Percentiles rank a stretch among this genome's conserved stretches.
Evolutionary conservation across 2,888 invertebrate genomes (phyloP).

Genomic region (Cryptocephalus moraei): DNA sequence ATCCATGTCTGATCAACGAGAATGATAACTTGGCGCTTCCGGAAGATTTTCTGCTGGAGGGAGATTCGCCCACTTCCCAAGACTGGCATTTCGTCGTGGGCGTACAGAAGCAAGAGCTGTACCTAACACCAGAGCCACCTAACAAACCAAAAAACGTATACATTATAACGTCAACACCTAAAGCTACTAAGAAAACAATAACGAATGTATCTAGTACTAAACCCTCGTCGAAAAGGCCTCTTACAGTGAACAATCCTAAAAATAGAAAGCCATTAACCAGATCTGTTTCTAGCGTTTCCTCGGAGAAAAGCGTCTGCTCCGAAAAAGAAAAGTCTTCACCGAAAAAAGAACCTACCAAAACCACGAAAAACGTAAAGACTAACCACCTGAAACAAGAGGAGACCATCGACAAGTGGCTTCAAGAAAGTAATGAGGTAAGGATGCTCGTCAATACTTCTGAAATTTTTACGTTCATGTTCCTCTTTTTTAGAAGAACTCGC

Average conservation of each 20-base stretch:
- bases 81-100: no score
- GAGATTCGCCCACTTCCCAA: conserved; percentile 24
- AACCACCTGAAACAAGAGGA: no score
- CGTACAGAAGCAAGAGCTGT: no score
- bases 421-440: no score
- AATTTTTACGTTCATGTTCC: neutral
- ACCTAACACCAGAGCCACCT: no score
- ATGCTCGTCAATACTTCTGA: neutral
- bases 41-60: conserved; percentile 24
- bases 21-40: conserved; percentile 57
- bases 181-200: no score
- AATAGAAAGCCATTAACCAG: conserved; percentile 8
- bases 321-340: conserved; percentile 24
- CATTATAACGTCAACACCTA: no score
- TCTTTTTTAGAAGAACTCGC: conserved; percentile 7
- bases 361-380: no score
- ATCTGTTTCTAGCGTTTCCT: conserved; percentile 9
- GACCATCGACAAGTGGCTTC: no score
- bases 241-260: conserved; percentile 6
- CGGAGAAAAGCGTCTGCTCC: conserved; percentile 3
- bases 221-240: neutral
- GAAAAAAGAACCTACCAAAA: no score
- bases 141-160: no score
- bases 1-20: conserved; percentile 56
- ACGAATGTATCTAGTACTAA: neutral